phyloP scores from a whole-genome alignment of 1,140 invertebrate species.

The Euura lappo region DNA sequence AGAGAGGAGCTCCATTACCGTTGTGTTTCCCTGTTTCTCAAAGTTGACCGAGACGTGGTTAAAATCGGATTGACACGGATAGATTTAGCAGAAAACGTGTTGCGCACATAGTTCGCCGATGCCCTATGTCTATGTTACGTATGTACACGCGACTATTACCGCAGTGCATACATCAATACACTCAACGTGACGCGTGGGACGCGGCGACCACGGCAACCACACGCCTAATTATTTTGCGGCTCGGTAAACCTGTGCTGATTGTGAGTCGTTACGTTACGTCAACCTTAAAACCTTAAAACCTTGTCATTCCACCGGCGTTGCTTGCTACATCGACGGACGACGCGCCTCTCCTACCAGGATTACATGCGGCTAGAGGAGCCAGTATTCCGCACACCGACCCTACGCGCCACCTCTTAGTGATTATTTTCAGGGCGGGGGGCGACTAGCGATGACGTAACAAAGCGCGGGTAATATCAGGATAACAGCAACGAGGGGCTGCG shows the following conservation, averaged over 20 bases:
- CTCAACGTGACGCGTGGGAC: too few species aligned
- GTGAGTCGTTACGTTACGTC: background rate
- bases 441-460: slow-evolving; percentile 51
- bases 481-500: slow-evolving; percentile 28
- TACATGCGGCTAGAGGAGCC: slow-evolving; percentile 27
- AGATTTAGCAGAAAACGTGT: background rate
- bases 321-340: slow-evolving; percentile 46
- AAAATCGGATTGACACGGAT: background rate
- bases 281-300: too few species aligned
- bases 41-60: background rate
- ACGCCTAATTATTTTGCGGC: too few species aligned
- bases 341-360: slow-evolving; percentile 47
- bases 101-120: background rate
- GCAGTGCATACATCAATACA: too few species aligned
- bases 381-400: too few species aligned
- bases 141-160: background rate
- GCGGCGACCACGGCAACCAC: too few species aligned
- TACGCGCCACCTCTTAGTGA: background rate
- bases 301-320: background rate
- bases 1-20: background rate
- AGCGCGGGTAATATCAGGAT: slow-evolving; percentile 54
- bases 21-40: slow-evolving; percentile 4
- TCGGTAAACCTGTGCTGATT: too few species aligned
- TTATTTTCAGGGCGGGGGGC: slow-evolving; percentile 29
- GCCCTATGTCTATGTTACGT: background rate